Percentiles rank a stretch among this genome's conserved stretches.
Conservation (phyloP, 2,888 invertebrate genomes). For the Epirrhoe alternata region DNA sequence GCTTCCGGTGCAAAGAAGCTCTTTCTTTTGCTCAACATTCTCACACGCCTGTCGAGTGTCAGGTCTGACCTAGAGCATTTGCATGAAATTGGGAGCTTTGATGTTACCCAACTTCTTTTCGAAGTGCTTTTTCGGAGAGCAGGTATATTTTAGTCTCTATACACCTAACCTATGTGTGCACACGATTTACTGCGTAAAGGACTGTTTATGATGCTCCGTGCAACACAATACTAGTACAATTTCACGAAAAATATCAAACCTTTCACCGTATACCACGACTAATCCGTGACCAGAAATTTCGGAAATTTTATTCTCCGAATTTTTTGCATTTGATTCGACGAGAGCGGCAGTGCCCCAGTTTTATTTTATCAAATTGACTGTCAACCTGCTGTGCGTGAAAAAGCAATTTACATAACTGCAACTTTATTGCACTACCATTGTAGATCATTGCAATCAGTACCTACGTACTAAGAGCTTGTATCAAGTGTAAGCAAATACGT, state of each 20-base stretch:
- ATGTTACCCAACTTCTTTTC: neutral
- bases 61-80: neutral
- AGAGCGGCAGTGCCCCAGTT: constrained; percentile 17
- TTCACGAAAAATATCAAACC: neutral
- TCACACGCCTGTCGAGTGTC: neutral
- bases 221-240: neutral
- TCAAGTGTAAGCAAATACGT: too few species aligned
- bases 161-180: neutral
- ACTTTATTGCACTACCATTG: constrained; percentile 12
- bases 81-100: constrained; percentile 3
- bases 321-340: constrained; percentile 23
- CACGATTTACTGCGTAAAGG: neutral
- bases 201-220: neutral
- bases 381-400: constrained; percentile 33
- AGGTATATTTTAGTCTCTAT: neutral
- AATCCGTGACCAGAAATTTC: constrained; percentile 5
- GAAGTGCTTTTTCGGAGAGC: neutral
- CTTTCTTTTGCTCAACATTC: neutral
- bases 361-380: constrained; percentile 31
- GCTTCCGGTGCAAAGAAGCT: constrained; percentile 1
- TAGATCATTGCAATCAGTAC: neutral
- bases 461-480: neutral
- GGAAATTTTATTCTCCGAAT: constrained; percentile 15
- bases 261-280: constrained; percentile 4
- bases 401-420: constrained; percentile 32